phyloP scores from a whole-genome alignment of 2,797 vertebrate genomes.

The Anguilla pacifica region DNA sequence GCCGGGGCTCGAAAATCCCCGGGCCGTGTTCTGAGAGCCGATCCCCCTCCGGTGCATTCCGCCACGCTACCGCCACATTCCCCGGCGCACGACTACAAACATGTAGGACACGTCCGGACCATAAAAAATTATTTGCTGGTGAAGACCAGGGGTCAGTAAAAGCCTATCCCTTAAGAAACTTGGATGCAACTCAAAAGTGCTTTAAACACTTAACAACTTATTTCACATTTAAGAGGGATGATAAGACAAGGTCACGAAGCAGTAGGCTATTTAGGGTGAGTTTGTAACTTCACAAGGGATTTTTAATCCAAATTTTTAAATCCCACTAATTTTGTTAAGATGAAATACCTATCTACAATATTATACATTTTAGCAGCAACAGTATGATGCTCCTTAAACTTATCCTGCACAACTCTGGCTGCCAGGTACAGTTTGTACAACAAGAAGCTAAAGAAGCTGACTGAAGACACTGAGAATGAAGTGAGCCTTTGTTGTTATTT shows the following conservation, averaged over 20 bases:
- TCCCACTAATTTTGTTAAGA: background rate
- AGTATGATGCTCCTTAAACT: background rate
- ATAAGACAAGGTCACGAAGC: background rate
- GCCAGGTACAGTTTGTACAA: background rate
- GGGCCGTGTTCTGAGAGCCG: background rate
- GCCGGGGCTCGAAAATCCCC: slow-evolving; percentile 8
- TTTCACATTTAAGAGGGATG: background rate
- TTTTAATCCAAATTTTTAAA: background rate
- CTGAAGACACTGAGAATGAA: background rate
- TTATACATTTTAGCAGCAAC: background rate
- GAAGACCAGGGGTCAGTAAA: background rate
- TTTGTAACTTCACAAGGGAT: background rate
- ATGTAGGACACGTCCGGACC: background rate
- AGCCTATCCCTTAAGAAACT: background rate
- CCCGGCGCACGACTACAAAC: background rate
- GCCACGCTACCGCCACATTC: background rate
- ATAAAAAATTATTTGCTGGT: background rate
- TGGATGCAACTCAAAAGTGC: background rate
- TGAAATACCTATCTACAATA: background rate
- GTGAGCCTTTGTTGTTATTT: background rate
- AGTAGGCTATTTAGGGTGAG: background rate
- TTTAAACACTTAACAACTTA: background rate
- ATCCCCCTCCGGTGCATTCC: background rate
- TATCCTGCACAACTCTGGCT: background rate
- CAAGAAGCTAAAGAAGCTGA: background rate